These are phyloP conservation scores for Panthera uncia DNA, from an alignment of 2,113 vertebrate species.

Conservation along the genomic window DNA sequence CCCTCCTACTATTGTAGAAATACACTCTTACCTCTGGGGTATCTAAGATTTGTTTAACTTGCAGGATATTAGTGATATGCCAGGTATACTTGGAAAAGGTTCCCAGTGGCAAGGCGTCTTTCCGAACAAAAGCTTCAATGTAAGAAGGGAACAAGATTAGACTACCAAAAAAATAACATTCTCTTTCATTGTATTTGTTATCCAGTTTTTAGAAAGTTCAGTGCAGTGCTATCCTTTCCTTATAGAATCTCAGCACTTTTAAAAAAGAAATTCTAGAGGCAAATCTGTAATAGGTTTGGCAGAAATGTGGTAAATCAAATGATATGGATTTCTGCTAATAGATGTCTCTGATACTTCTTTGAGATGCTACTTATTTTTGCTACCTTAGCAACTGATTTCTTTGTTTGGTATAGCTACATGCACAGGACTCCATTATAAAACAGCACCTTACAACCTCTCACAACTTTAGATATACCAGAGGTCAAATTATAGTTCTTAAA, in stretches of 20 bases:
- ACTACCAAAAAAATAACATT: neutral
- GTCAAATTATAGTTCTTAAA: constrained; percentile 50
- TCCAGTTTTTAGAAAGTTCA: neutral
- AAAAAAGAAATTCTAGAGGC: constrained; percentile 28
- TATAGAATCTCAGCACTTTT: neutral
- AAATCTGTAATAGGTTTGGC: constrained; percentile 21
- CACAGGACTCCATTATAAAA: neutral
- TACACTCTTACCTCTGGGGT: constrained; percentile 90
- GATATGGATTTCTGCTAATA: neutral
- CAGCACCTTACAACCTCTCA: neutral
- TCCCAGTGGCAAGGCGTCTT: constrained; percentile 89
- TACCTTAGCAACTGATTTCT: neutral
- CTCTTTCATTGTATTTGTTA: neutral
- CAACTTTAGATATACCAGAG: neutral
- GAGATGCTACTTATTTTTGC: neutral
- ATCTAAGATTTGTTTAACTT: constrained; percentile 95
- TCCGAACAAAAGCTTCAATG: constrained; percentile 89
- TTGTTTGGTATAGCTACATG: neutral
- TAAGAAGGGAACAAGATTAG: constrained; percentile 62
- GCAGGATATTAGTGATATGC: constrained; percentile 93
- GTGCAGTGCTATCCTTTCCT: neutral
- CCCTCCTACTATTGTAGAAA: constrained; percentile 28
- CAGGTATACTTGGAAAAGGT: constrained; percentile 94
- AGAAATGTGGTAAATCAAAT: neutral
- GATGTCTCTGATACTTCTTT: constrained; percentile 7